Evolutionary conservation across 2,888 invertebrate genomes (phyloP).

Genomic region (Linnaemya vulpina): DNA sequence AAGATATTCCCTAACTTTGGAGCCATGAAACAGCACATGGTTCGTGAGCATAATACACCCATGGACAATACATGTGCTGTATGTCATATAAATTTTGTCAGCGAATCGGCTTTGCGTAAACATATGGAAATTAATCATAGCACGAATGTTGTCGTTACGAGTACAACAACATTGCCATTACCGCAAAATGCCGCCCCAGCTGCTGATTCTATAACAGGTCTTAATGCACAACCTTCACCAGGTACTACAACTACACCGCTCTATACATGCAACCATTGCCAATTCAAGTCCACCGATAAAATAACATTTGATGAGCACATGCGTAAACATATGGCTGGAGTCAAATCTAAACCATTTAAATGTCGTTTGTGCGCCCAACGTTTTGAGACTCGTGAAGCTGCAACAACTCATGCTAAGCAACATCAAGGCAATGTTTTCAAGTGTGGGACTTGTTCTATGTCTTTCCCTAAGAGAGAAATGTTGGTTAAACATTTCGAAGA

Average conservation of each 20-base stretch:
- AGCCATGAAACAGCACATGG: conserved; percentile 82
- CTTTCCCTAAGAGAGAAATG: conserved; percentile 82
- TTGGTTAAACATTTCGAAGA: conserved; percentile 83
- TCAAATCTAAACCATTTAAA: conserved; percentile 83
- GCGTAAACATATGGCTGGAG: conserved; percentile 80
- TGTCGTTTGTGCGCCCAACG: conserved; percentile 83
- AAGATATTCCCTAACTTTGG: conserved; percentile 81
- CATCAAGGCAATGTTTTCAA: conserved; percentile 83
- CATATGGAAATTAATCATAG: conserved; percentile 83
- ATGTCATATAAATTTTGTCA: conserved; percentile 82
- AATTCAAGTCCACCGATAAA: conserved; percentile 82
- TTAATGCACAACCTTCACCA: conserved; percentile 65
- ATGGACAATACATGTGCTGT: conserved; percentile 82
- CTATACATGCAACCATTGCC: conserved; percentile 82
- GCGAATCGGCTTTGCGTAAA: conserved; percentile 81
- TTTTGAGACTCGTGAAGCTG: conserved; percentile 83
- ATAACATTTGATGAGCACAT: conserved; percentile 82
- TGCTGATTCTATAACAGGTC: conserved; percentile 67
- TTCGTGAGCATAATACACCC: conserved; percentile 81
- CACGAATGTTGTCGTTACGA: conserved; percentile 81
- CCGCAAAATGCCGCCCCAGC: conserved; percentile 76
- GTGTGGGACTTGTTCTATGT: conserved; percentile 82
- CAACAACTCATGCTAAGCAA: conserved; percentile 82
- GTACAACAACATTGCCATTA: conserved; percentile 80
- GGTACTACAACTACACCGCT: conserved; percentile 75